These are phyloP conservation scores for Aproaerema taeniolella DNA, from an alignment of 2,888 invertebrate genomes.

Conservation along the genomic window DNA sequence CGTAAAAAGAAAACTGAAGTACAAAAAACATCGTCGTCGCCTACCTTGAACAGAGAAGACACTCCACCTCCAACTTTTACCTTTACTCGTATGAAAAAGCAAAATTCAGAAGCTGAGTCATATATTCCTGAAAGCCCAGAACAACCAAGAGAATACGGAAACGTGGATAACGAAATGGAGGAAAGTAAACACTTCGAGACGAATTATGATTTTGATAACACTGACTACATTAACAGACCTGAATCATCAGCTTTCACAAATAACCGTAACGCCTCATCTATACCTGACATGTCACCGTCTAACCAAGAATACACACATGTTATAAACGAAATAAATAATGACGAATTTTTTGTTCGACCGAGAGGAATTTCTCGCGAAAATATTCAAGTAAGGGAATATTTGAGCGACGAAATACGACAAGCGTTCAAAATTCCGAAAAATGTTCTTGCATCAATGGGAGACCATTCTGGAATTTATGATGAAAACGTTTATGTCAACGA, in stretches of 20 bases:
- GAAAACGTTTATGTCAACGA: slow-evolving; percentile 56
- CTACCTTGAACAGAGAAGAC: slow-evolving; percentile 69
- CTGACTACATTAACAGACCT: slow-evolving; percentile 75
- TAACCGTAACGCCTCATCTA: slow-evolving; percentile 38
- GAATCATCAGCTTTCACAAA: slow-evolving; percentile 36
- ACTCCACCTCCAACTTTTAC: slow-evolving; percentile 80
- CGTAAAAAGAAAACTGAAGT: slow-evolving; percentile 63
- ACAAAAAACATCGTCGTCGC: slow-evolving; percentile 73
- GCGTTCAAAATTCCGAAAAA: slow-evolving; percentile 84
- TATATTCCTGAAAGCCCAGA: slow-evolving; percentile 61
- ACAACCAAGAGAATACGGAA: slow-evolving; percentile 67
- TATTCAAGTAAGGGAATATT: slow-evolving; percentile 86
- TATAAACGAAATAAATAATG: slow-evolving; percentile 91
- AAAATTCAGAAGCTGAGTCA: slow-evolving; percentile 60
- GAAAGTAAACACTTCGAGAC: slow-evolving; percentile 55
- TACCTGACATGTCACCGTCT: slow-evolving; percentile 54
- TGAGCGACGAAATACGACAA: slow-evolving; percentile 88
- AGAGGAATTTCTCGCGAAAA: slow-evolving; percentile 90
- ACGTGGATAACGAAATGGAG: slow-evolving; percentile 43
- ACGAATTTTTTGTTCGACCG: slow-evolving; percentile 90
- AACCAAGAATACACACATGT: slow-evolving; percentile 76
- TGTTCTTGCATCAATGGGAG: slow-evolving; percentile 80
- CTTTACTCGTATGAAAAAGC: slow-evolving; percentile 80
- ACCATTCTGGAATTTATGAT: slow-evolving; percentile 42
- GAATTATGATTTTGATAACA: slow-evolving; percentile 74